Conservation (phyloP, 2,888 invertebrate genomes). For the Atherix ibis region DNA sequence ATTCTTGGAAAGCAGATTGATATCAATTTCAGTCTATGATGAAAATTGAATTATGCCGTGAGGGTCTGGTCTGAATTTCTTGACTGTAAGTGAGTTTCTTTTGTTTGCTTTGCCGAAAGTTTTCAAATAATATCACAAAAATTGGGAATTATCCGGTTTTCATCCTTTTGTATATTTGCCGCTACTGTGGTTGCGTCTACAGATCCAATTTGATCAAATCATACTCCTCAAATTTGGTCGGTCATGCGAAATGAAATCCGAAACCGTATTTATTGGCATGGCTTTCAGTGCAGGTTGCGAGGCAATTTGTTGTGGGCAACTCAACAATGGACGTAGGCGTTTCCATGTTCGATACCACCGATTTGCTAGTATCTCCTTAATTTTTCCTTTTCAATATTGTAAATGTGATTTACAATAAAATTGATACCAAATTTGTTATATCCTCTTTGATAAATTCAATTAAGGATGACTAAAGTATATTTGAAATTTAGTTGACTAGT, state of each 20-base stretch:
- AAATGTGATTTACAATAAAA: too few species aligned
- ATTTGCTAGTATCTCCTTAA: too few species aligned
- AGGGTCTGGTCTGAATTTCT: too few species aligned
- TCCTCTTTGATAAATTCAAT: too few species aligned
- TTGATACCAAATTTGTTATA: too few species aligned
- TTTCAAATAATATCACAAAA: constrained; percentile 9
- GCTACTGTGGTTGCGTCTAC: constrained; percentile 6
- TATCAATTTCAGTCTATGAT: too few species aligned
- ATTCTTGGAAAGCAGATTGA: too few species aligned
- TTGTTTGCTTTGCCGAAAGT: constrained; percentile 11
- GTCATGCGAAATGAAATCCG: constrained; percentile 12
- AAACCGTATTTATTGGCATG: constrained; percentile 10
- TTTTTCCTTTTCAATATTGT: too few species aligned
- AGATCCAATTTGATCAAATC: constrained; percentile 11
- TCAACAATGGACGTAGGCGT: neutral
- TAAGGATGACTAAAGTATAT: too few species aligned
- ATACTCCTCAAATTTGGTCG: constrained; percentile 11
- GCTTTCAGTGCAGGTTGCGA: neutral
- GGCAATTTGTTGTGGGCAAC: neutral
- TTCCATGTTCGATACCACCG: neutral
- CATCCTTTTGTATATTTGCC: too few species aligned
- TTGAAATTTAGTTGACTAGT: too few species aligned
- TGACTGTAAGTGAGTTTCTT: constrained; percentile 12
- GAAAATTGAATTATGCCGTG: too few species aligned
- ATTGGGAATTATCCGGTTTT: constrained; percentile 7